Evolutionary conservation across 2,113 vertebrate species (phyloP), one percentile per base, ranked within the genome.

Genomic region (Loxodonta africana): DNA sequence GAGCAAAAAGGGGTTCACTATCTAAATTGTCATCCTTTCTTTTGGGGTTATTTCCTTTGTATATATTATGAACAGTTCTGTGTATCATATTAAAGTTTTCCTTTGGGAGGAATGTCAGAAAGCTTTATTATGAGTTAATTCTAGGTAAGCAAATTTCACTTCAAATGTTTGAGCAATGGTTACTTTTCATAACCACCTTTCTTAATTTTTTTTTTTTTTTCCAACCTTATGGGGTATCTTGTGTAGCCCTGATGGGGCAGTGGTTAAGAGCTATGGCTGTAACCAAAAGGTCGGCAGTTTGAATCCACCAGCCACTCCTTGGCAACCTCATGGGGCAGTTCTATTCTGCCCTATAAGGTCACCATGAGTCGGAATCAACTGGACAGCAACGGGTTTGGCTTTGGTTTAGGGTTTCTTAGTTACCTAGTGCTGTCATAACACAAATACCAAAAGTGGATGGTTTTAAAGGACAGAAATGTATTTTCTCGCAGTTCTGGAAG

Each of bases 111-210:
- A 33, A 89, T 41, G 44, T 80, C 44, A 57, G 69, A 84, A 95
- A 57, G 2, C 23, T 95, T 94, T 83, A 81, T 74, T 60, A 21
- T 83, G 37, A 95, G 65, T 76, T 87, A 77, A 93, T 74, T 95
- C 80, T 92, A 88, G 88, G 37, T 48, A 91, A 67, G 46, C 44
- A 78, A 69, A 96, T 83, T 86, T 91, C 21, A 86, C 76, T 83
- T 44, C 53, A 94, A 88, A 86, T 83, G n/a, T 62, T 76, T 4
- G 3, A 96, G 65, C 26, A 89, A 44, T 0, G 3, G 21, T 23
- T 89, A 41, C 18, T 88, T 91, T 96, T 91, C 11, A 71, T 81
- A 81, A 87, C 15, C 63, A 37, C 6, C 37, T 57, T 80, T 46
- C 25, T 82, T 48, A 11, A 30, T 44, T 76, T 74, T 44, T 37